phyloP scores from a whole-genome alignment of 1,140 invertebrate species.

The Aethina tumida region DNA sequence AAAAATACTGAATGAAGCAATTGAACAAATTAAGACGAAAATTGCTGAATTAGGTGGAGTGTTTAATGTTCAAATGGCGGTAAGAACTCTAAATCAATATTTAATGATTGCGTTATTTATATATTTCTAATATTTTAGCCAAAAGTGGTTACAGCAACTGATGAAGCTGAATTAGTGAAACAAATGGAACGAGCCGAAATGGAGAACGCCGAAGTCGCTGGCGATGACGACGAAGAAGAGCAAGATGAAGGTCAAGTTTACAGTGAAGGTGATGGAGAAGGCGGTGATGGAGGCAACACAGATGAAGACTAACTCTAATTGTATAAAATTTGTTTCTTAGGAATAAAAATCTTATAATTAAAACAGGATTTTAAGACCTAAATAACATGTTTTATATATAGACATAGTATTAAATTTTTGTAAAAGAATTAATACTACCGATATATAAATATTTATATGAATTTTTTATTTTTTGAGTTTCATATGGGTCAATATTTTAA shows the following conservation, averaged over 20 bases:
- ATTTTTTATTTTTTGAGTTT: too few species aligned
- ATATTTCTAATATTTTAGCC: constrained; percentile 50
- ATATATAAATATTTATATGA: too few species aligned
- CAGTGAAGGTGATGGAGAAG: constrained; percentile 38
- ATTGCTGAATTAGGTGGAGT: constrained; percentile 81
- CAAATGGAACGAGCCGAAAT: constrained; percentile 89
- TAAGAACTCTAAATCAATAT: constrained; percentile 47
- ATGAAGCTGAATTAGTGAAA: constrained; percentile 89
- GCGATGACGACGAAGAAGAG: constrained; percentile 79
- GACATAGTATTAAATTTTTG: too few species aligned
- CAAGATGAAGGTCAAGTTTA: constrained; percentile 46
- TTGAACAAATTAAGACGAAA: constrained; percentile 76
- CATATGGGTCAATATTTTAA: too few species aligned
- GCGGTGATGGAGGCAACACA: constrained; percentile 14
- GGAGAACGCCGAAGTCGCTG: constrained; percentile 88
- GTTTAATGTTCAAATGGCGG: constrained; percentile 91
- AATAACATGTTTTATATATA: too few species aligned
- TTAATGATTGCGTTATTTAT: not conserved
- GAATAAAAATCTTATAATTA: too few species aligned
- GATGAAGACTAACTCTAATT: too few species aligned
- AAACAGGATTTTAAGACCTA: too few species aligned
- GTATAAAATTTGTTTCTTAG: too few species aligned
- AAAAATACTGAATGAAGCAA: constrained; percentile 77
- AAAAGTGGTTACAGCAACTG: constrained; percentile 95
- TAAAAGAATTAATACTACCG: too few species aligned